phyloP scores from a whole-genome alignment of 2,113 vertebrate species.

The Haemorhous mexicanus region DNA sequence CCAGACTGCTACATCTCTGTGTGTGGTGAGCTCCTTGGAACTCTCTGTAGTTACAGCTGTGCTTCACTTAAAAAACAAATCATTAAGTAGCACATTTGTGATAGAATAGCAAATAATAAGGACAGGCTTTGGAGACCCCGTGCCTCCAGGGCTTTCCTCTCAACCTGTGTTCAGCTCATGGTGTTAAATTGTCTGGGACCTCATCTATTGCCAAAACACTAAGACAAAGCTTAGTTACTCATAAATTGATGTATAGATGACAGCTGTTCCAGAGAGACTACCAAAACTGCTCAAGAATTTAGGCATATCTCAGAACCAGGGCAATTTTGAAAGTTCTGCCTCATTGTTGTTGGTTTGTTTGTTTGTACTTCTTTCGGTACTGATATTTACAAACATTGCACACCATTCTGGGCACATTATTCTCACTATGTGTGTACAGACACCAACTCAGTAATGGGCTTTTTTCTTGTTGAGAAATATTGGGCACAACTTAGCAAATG shows the following conservation, averaged over 20 bases:
- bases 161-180: not conserved
- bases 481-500: not conserved
- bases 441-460: not conserved
- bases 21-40: not conserved
- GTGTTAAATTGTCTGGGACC: not conserved
- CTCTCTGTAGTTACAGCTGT: not conserved
- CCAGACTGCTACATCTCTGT: not conserved
- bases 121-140: not conserved
- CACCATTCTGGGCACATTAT: not conserved
- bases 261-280: not conserved
- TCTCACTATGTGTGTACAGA: not conserved
- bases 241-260: not conserved
- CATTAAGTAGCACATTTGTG: not conserved
- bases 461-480: not conserved
- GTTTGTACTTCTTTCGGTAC: not conserved
- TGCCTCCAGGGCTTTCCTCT: not conserved
- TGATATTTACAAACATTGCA: not conserved
- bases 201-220: not conserved
- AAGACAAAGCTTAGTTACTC: not conserved
- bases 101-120: not conserved
- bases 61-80: not conserved
- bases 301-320: not conserved
- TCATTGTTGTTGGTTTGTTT: not conserved
- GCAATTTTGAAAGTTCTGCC: not conserved
- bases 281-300: not conserved